Percentiles rank a stretch among this genome's conserved stretches.
Evolutionary conservation across 1,140 invertebrate genomes (phyloP).

Genomic region (Bradysia coprophila): DNA sequence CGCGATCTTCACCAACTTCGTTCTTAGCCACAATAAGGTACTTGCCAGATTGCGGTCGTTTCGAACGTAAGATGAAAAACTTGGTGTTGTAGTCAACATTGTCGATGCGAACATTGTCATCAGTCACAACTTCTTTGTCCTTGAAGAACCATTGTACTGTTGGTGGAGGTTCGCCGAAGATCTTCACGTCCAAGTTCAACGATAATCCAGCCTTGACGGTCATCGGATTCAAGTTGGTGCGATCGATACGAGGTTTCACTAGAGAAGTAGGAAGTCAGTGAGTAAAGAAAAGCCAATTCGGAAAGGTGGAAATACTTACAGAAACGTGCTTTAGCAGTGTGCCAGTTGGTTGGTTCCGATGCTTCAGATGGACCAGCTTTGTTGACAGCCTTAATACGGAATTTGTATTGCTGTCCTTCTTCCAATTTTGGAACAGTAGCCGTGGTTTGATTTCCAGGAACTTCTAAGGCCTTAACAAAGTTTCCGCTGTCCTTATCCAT

Average conservation of each 20-base stretch:
- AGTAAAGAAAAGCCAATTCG: constrained; percentile 1
- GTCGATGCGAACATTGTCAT: constrained; percentile 55
- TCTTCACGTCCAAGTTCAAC: constrained; percentile 76
- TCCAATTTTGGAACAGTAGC: constrained; percentile 75
- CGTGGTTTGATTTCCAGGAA: constrained; percentile 55
- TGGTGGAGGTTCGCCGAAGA: constrained; percentile 87
- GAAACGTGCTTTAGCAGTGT: constrained; percentile 85
- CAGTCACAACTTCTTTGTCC: constrained; percentile 47
- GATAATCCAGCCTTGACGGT: constrained; percentile 82
- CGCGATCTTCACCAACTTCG: constrained; percentile 82
- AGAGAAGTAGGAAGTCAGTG: constrained; percentile 8
- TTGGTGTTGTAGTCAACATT: constrained; percentile 82
- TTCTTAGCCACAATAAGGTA: constrained; percentile 88
- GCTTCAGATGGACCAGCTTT: constrained; percentile 92
- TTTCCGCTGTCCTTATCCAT: constrained; percentile 38
- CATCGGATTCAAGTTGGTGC: constrained; percentile 69
- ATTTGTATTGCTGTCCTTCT: constrained; percentile 90
- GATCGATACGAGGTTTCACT: constrained; percentile 87
- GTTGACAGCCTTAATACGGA: constrained; percentile 85
- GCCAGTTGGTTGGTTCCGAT: constrained; percentile 83
- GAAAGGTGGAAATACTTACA: constrained; percentile 36
- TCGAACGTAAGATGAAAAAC: constrained; percentile 66
- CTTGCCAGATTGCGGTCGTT: constrained; percentile 69
- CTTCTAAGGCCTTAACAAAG: constrained; percentile 49
- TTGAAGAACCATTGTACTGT: constrained; percentile 74